These are phyloP conservation scores for Atractosteus spatula DNA, from an alignment of 2,113 vertebrate species.

Conservation along the genomic window DNA sequence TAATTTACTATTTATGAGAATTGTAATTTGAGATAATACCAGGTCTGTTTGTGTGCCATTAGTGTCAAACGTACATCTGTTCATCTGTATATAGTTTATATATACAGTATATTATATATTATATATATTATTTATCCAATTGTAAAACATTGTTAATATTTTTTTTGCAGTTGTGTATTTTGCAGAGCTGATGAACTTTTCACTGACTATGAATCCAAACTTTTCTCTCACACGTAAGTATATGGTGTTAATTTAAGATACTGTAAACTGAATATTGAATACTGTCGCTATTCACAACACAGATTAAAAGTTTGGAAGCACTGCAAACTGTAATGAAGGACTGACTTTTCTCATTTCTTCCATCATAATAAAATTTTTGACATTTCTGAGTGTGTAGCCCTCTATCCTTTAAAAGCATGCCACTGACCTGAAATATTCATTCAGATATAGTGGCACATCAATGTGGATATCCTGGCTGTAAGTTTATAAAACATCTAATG, in stretches of 20 bases:
- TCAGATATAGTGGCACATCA: no score
- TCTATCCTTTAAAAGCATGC: background rate
- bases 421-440: background rate
- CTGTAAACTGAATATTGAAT: background rate
- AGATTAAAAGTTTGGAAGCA: no score
- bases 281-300: background rate
- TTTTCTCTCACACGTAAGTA: conserved; percentile 92
- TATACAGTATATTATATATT: no score
- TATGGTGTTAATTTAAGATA: background rate
- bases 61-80: background rate
- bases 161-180: conserved; percentile 85
- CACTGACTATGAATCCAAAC: conserved; percentile 94
- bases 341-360: no score
- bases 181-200: conserved; percentile 97
- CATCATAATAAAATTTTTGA: background rate
- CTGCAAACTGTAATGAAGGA: no score
- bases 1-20: background rate
- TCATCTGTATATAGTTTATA: background rate
- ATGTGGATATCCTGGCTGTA: no score
- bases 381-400: background rate
- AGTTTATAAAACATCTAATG: no score
- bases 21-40: no score
- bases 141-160: background rate
- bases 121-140: no score
- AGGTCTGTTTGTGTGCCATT: background rate